Conservation (phyloP, 2,113 vertebrate species). For the Sceloporus undulatus region DNA sequence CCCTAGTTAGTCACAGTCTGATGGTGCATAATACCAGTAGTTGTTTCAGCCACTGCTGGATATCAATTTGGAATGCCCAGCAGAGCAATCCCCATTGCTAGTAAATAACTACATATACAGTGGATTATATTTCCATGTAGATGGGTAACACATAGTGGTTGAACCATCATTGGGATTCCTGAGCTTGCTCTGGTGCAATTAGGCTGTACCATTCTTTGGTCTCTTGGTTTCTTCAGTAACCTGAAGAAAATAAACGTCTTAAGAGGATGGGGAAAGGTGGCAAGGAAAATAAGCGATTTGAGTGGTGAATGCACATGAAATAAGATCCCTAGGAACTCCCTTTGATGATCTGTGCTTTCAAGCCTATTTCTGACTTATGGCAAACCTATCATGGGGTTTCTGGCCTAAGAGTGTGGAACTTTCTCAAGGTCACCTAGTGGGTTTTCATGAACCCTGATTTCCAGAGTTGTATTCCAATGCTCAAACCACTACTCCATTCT, state of each 20-base stretch:
- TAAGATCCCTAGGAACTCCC: too few relatives aligned
- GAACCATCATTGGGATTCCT: not conserved
- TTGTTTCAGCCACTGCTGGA: not conserved
- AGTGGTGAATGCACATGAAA: too few relatives aligned
- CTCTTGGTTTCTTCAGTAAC: not conserved
- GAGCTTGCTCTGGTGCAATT: not conserved
- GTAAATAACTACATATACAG: not conserved
- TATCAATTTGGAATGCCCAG: not conserved
- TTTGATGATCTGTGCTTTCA: too few relatives aligned
- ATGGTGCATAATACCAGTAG: not conserved
- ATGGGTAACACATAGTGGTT: not conserved
- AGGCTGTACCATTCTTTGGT: not conserved
- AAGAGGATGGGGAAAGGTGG: too few relatives aligned
- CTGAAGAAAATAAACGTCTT: not conserved
- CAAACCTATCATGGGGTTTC: too few relatives aligned
- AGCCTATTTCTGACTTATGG: too few relatives aligned
- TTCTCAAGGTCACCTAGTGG: too few relatives aligned
- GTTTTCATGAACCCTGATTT: too few relatives aligned
- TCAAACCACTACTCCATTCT: too few relatives aligned
- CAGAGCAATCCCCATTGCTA: not conserved
- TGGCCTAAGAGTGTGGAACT: too few relatives aligned
- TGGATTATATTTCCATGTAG: not conserved
- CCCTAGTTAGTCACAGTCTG: not conserved
- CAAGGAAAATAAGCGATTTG: too few relatives aligned
- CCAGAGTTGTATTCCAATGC: too few relatives aligned